phyloP scores from a whole-genome alignment of 2,113 vertebrate species.

The Apodemus speciosus region DNA sequence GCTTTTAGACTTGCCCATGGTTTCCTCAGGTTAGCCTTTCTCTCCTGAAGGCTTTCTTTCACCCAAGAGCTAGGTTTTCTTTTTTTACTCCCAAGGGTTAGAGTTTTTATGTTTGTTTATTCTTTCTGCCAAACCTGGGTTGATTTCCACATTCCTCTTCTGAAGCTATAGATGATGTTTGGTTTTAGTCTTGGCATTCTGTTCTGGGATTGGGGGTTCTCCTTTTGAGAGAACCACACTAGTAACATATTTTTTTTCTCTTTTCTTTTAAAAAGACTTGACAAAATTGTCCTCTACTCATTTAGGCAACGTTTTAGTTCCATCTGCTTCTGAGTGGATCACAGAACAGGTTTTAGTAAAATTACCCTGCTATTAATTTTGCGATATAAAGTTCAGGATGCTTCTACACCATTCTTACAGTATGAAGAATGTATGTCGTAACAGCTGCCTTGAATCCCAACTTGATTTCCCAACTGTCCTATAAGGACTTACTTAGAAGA shows the following conservation, averaged over 20 bases:
- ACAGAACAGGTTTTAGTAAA: slow-evolving; percentile 32
- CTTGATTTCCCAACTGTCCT: background rate
- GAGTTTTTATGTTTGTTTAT: slow-evolving; percentile 45
- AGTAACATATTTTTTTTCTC: background rate
- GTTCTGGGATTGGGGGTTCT: slow-evolving; percentile 3
- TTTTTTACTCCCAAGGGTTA: slow-evolving; percentile 23
- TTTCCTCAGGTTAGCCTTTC: slow-evolving; percentile 52
- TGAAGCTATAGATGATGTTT: slow-evolving; percentile 15
- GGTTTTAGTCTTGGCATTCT: background rate
- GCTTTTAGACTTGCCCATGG: slow-evolving; percentile 46
- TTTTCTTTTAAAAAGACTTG: slow-evolving; percentile 9
- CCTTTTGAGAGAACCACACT: background rate
- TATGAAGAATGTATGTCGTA: background rate
- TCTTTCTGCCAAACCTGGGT: slow-evolving; percentile 31
- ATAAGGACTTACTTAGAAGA: background rate
- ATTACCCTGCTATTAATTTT: background rate
- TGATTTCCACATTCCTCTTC: slow-evolving; percentile 10
- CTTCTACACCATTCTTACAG: background rate
- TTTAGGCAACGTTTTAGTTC: slow-evolving; percentile 40
- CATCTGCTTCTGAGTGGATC: background rate
- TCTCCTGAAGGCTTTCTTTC: slow-evolving; percentile 47
- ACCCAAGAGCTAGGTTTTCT: slow-evolving; percentile 24
- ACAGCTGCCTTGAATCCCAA: background rate
- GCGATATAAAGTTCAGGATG: slow-evolving; percentile 4
- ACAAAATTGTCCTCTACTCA: background rate